phyloP scores from a whole-genome alignment of 2,113 vertebrate species.

The Phocoena phocoena region DNA sequence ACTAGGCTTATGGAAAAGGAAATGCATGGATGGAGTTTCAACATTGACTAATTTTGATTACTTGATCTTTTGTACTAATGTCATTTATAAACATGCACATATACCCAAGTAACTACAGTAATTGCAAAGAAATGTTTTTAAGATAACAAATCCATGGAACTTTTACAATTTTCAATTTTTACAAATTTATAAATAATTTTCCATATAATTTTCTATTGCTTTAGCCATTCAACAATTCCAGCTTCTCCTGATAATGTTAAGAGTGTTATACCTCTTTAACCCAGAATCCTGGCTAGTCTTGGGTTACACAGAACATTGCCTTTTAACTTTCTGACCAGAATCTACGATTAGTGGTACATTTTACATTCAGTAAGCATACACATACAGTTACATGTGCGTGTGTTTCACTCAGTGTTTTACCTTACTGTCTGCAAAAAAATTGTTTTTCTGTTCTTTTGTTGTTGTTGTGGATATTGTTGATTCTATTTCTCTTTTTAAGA shows the following conservation, averaged over 20 bases:
- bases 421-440: background rate
- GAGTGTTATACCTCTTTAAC: background rate
- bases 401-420: background rate
- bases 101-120: background rate
- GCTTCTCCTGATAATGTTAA: background rate
- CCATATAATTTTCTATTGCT: background rate
- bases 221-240: background rate
- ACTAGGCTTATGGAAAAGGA: background rate
- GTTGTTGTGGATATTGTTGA: background rate
- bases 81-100: background rate
- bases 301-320: background rate
- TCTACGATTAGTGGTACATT: background rate
- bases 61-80: background rate
- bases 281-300: background rate
- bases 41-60: background rate
- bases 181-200: background rate
- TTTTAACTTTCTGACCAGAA: constrained; percentile 19
- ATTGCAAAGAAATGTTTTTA: background rate
- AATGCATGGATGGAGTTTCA: background rate
- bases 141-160: background rate
- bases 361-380: background rate
- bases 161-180: background rate
- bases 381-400: background rate
- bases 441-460: background rate
- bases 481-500: background rate